These are phyloP conservation scores for Drosophila incognita DNA, from an alignment of 2,888 invertebrate genomes.

Conservation along the genomic window DNA sequence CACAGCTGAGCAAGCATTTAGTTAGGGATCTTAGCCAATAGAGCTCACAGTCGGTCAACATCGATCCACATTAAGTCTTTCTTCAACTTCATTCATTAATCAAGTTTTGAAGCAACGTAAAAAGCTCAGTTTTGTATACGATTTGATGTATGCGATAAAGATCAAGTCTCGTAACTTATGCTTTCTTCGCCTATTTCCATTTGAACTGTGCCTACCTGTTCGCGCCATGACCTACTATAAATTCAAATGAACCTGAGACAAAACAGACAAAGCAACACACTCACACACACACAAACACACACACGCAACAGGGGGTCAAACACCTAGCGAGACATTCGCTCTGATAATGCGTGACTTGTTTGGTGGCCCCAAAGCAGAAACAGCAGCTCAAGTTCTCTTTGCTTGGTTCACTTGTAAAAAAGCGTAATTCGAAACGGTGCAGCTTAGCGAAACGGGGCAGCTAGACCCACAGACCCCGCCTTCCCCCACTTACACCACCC, in stretches of 20 bases:
- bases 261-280: neutral
- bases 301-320: slow-evolving; percentile 55
- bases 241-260: slow-evolving; percentile 65
- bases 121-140: slow-evolving; percentile 23
- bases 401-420: slow-evolving; percentile 53
- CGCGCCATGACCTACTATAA: slow-evolving; percentile 69
- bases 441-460: slow-evolving; percentile 51
- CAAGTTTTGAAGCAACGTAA: slow-evolving; percentile 34
- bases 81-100: slow-evolving; percentile 40
- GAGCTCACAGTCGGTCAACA: slow-evolving; percentile 32
- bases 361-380: slow-evolving; percentile 36
- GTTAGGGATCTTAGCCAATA: slow-evolving; percentile 45
- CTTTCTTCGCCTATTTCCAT: slow-evolving; percentile 60
- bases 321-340: slow-evolving; percentile 64
- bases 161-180: slow-evolving; percentile 66
- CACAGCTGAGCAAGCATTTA: slow-evolving; percentile 47
- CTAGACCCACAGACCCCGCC: slow-evolving; percentile 1
- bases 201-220: slow-evolving; percentile 54
- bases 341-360: slow-evolving; percentile 76
- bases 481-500: neutral
- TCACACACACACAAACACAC: neutral
- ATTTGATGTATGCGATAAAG: slow-evolving; percentile 47
- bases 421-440: slow-evolving; percentile 52
- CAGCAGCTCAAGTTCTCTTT: slow-evolving; percentile 44
- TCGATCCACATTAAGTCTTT: slow-evolving; percentile 29